Evolutionary conservation across 2,113 vertebrate species (phyloP).

Genomic region (Rhabdornis inornatus): DNA sequence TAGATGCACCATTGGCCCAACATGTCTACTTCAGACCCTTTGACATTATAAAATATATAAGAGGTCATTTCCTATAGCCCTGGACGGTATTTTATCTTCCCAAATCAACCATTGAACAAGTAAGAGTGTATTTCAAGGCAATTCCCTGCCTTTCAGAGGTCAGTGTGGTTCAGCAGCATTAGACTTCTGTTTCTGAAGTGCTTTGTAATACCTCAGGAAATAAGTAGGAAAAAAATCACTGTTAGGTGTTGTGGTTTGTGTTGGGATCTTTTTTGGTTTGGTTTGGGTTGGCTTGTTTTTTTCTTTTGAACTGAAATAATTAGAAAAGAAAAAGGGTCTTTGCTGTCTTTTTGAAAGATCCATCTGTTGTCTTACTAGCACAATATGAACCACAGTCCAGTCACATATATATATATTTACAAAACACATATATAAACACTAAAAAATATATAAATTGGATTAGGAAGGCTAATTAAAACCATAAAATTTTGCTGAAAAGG

Average conservation of each 20-base stretch:
- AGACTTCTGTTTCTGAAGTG: background rate
- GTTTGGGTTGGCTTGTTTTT: background rate
- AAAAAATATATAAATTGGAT: background rate
- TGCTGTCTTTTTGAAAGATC: background rate
- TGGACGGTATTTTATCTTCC: background rate
- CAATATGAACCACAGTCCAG: background rate
- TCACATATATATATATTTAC: background rate
- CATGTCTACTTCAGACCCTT: background rate
- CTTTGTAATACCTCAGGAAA: constrained; percentile 33
- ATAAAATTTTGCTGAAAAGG: background rate
- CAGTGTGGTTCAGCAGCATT: background rate
- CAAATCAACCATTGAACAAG: background rate
- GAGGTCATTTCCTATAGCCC: background rate
- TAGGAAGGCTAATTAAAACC: background rate
- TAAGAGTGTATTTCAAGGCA: background rate
- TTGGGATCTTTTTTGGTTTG: background rate
- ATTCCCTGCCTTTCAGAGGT: constrained; percentile 15
- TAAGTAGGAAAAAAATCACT: background rate
- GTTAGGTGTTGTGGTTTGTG: background rate
- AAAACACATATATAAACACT: too few species aligned
- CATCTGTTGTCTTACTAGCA: background rate
- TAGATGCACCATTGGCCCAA: background rate
- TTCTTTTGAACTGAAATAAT: background rate
- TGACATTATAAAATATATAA: background rate
- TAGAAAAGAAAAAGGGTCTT: background rate